Conservation (phyloP, 1,140 invertebrate species). For the Saccostrea cuccullata region DNA sequence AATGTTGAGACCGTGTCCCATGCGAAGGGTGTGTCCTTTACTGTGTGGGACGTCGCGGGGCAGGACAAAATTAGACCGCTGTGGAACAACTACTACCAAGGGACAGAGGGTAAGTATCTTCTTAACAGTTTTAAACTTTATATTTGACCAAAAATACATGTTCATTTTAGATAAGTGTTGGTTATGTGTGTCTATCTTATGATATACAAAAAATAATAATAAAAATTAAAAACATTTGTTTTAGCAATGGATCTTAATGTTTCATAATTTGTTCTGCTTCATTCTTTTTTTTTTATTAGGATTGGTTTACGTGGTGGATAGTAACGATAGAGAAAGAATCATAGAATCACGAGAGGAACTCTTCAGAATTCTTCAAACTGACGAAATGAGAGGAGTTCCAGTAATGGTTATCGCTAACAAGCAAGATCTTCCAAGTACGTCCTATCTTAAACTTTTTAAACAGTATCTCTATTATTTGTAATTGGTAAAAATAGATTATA, state of each 20-base stretch:
- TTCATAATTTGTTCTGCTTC: neutral
- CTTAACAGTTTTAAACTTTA: neutral
- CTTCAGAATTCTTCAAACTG: constrained; percentile 86
- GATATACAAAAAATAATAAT: no score
- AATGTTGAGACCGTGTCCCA: constrained; percentile 73
- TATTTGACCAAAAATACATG: no score
- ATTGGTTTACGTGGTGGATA: constrained; percentile 98
- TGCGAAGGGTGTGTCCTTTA: constrained; percentile 78
- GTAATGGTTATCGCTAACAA: constrained; percentile 99
- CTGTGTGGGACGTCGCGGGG: constrained; percentile 80
- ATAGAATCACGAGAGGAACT: constrained; percentile 96
- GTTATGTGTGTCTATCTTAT: no score
- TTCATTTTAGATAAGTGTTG: no score
- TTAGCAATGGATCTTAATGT: no score
- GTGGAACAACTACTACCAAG: constrained; percentile 71
- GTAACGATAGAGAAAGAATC: constrained; percentile 97
- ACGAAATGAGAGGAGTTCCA: constrained; percentile 97
- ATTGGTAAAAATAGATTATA: no score
- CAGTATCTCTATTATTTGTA: no score
- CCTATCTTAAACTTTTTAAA: neutral
- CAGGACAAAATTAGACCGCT: constrained; percentile 78
- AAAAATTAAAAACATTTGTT: no score
- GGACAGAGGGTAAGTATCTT: constrained; percentile 61
- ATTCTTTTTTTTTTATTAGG: constrained; percentile 78
- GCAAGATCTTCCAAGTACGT: constrained; percentile 82